Evolutionary conservation across 2,797 vertebrate species (phyloP), one percentile per base, ranked within the genome.

Genomic region (Smutsia temminckii): DNA sequence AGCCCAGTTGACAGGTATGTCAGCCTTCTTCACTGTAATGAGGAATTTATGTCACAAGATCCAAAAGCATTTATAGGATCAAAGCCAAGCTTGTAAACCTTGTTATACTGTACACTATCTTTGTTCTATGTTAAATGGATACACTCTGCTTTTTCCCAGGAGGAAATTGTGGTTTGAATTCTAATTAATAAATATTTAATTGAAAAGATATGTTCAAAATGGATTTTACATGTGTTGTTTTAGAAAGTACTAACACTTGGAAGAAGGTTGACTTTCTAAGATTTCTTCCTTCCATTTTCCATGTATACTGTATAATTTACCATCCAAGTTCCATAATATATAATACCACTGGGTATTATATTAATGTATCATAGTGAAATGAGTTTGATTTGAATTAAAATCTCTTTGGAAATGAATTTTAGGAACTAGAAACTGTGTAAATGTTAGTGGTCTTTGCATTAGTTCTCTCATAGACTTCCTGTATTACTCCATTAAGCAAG

Each of bases 301-400:
- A 37, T 55, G 32, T 79, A 63, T 75, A 84, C 29, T 85, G 61
- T 89, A 13, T 57, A 46, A 49, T 74, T 34, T 63, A 61, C 55
- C 37, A 85, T 86, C 21, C n/a, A 55, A 40, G 79, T 94, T 74
- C 46, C 21, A 59, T 40, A 66, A 32, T 79, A 79, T 77, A 64
- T 63, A 74, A 27, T 83, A 42, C 69, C 17, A 85, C 46, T 74
- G 8, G 4, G 0, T 88, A 37, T 80, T 64, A n/a, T 87, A 34
- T 23, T 95, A 55, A 51, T 78, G 10, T 83, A 69, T 75, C 61
- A 74, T 68, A 46, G 32, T 75, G 13, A 83, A 55, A 17, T 85
- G 25, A 32, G 6, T 91, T 94, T 78, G n/a, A 79, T 84, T 94
- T 89, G 9, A 95, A 72, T 94, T 94, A 68, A 96, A 93, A 46